Evolutionary conservation across 2,113 vertebrate species (phyloP), one percentile per base, ranked within the genome.

Genomic region (Syngnathus scovelli): DNA sequence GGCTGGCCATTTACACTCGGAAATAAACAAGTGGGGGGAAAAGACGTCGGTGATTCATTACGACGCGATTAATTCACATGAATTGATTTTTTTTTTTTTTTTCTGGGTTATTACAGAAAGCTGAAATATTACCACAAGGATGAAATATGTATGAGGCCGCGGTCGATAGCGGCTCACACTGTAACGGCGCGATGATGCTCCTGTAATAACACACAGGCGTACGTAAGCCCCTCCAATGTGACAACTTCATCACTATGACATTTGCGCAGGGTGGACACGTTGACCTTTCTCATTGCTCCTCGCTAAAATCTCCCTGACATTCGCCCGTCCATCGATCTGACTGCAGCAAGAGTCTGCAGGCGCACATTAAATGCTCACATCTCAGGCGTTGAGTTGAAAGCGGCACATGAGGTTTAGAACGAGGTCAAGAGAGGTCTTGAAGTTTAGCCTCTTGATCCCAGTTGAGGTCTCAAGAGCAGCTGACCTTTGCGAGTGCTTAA

Each of bases 201-300:
- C 60, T 43, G n/a, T 7, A 27, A 23, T 21, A 12, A 23, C 4
- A 61, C 38, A 41, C 19, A 13, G 2, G 5, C 16, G 9, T 19
- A 41, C 8, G 21, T 43, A 21, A 43, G 12, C 13, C 5, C 5
- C n/a, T n/a, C 38, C 38, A 11, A 43, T 27, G 41, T 43, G n/a
- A 27, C 37, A 70, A 66, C 61, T 68, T 41, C 66, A 76, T 78
- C 71, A 71, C 38, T 55, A 67, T 70, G 75, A 80, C 78, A 75
- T 87, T 84, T 84, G 69, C 62, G 66, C 69, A 61, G 73, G 71
- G 33, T 52, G 77, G 75, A 77, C 78, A 74, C 77, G 56, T 64
- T 85, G 85, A 88, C 85, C 83, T 12, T 89, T 88, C 78, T 79
- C 78, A 51, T 67, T 41, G 71, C 80, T 81, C 78, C 83, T 61